Evolutionary conservation across 2,113 vertebrate species (phyloP), one percentile per base, ranked within the genome.

Genomic region (Sula dactylatra): DNA sequence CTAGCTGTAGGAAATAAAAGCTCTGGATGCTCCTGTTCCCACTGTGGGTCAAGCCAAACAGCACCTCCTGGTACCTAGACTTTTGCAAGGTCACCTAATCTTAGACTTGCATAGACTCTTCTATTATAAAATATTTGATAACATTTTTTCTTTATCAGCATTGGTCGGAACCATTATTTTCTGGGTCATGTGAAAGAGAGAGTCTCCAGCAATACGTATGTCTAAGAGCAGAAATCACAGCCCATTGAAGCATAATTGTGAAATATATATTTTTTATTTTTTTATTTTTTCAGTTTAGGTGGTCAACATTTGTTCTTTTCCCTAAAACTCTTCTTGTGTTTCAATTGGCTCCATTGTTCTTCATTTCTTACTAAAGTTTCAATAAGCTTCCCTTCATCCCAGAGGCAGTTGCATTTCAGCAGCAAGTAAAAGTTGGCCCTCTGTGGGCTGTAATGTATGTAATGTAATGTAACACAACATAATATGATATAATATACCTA

Each of bases 351-450:
- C 70, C 31, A 27, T 66, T 92, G 86, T 89, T 91, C 27, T 84
- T 78, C 15, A 29, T 84, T 87, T 89, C 77, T 93, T 90, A 34
- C 44, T 91, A 6, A 94, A 73, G 45, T 88, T 90, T 95, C 83
- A 66, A 1, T 92, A 90, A 78, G n/a, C 31, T 81, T 56, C 55
- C 34, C 42, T 74, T 81, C 36, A 65, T 94, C 77, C 69, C 92
- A 91, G 56, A 79, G 83, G 86, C 56, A 86, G 19, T 50, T 93
- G 69, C 49, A 65, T 93, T 95, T 97, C 80, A 93, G 88, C 87
- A 89, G 40, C 81, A 88, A 81, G 90, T 89, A 88, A 64, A 96
- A 90, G 86, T 86, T 94, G 83, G 34, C 56, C 80, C 65, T 96
- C 72, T 89, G 90, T 95, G 90, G 69, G 73, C 73, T 42, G 4